Conservation (phyloP, 2,113 vertebrate genomes). For the Calyptomena viridis region DNA sequence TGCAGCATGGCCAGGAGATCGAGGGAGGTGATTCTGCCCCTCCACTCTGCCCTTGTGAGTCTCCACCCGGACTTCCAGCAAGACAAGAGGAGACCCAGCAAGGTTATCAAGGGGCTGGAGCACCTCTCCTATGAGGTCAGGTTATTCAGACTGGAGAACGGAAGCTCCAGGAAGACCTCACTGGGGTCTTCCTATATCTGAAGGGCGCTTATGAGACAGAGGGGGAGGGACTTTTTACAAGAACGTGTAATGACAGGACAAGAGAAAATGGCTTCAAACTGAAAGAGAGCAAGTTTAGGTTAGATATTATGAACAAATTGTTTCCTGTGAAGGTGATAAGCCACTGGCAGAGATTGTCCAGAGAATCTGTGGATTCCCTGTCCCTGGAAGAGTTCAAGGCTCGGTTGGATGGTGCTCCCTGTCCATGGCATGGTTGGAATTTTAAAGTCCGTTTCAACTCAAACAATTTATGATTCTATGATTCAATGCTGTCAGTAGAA, state of each 20-base stretch:
- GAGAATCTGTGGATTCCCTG: neutral
- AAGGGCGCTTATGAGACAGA: neutral
- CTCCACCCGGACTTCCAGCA: accelerated
- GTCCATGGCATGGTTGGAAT: neutral
- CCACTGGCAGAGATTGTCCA: neutral
- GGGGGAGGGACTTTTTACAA: neutral
- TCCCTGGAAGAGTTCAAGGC: neutral
- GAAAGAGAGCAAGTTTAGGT: neutral
- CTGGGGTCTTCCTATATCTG: neutral
- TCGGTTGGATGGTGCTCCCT: neutral
- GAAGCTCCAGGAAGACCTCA: neutral
- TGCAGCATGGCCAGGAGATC: neutral
- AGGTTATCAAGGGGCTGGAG: neutral
- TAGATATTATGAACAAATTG: neutral
- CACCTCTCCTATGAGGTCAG: neutral
- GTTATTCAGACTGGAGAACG: neutral
- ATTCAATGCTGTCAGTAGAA: neutral
- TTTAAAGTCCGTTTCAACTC: neutral
- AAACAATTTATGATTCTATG: neutral
- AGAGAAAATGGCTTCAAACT: neutral
- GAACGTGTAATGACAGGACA: neutral
- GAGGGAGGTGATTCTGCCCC: neutral
- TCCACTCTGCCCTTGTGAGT: neutral
- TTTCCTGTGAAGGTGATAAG: neutral
- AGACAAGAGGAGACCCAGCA: neutral